A percentile compares a stretch with the other conserved stretches of the same genome.
These are phyloP conservation scores for Yponomeuta cagnagella DNA, from an alignment of 2,888 invertebrate genomes.

Conservation along the genomic window DNA sequence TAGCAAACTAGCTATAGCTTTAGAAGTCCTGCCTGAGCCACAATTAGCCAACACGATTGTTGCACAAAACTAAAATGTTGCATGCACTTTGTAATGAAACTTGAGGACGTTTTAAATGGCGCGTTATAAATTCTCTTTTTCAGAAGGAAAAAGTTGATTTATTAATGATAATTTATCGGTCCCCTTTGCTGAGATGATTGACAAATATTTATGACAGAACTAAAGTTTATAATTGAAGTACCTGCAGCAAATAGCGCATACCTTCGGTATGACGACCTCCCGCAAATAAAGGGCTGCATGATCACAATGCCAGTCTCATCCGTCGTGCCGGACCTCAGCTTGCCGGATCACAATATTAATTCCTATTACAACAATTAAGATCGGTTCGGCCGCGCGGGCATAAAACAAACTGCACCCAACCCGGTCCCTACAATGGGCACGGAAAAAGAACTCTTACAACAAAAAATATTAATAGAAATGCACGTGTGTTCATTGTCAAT, in stretches of 20 bases:
- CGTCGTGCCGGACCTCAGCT: constrained; percentile 22
- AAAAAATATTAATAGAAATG: constrained; percentile 76
- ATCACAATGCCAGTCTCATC: constrained; percentile 7
- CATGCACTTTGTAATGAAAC: not conserved
- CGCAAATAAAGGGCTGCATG: constrained; percentile 18
- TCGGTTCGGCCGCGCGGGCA: constrained; percentile 42
- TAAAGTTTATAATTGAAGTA: not conserved
- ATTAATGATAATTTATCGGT: constrained; percentile 2
- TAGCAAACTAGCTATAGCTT: not conserved
- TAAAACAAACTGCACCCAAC: constrained; percentile 57
- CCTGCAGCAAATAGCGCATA: not conserved
- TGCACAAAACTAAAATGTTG: not conserved
- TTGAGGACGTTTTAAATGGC: not conserved
- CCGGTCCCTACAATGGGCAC: constrained; percentile 36
- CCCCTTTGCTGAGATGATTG: not conserved
- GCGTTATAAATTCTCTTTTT: not conserved
- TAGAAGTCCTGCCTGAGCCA: not conserved
- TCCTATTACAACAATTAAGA: constrained; percentile 48
- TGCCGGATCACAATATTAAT: constrained; percentile 43
- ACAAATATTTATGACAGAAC: not conserved
- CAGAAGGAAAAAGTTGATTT: not conserved
- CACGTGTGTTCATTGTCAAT: constrained; percentile 75
- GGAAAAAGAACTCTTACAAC: constrained; percentile 56
- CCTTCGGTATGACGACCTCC: constrained; percentile 23
- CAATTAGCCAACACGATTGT: constrained; percentile 1